Percentiles rank a stretch among this genome's conserved stretches.
Evolutionary conservation across 2,797 vertebrate genomes (phyloP).

Genomic region (Tokudaia muenninki): DNA sequence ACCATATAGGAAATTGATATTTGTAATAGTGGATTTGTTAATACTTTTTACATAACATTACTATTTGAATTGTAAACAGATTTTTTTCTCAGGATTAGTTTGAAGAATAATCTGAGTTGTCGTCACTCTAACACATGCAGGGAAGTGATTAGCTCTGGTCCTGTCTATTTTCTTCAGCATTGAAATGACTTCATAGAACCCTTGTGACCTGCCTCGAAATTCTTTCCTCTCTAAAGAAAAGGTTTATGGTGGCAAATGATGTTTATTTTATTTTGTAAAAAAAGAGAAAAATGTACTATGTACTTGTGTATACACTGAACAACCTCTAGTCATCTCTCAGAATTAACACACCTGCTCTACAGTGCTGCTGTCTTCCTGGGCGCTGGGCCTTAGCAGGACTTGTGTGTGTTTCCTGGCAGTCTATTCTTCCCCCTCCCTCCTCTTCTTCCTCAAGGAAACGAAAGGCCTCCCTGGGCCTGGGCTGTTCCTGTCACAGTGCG

Average conservation of each 20-base stretch:
- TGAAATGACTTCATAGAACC: slow-evolving; percentile 85
- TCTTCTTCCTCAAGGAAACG: slow-evolving; percentile 30
- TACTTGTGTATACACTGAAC: slow-evolving; percentile 87
- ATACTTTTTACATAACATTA: slow-evolving; percentile 93
- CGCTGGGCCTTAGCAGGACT: slow-evolving; percentile 82
- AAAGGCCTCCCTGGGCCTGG: slow-evolving; percentile 57
- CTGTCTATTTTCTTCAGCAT: slow-evolving; percentile 85
- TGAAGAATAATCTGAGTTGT: slow-evolving; percentile 89
- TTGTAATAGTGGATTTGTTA: slow-evolving; percentile 93
- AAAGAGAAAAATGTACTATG: slow-evolving; percentile 82
- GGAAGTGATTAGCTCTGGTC: slow-evolving; percentile 84
- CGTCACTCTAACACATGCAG: slow-evolving; percentile 88
- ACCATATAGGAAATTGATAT: slow-evolving; percentile 90
- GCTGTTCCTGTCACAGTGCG: slow-evolving; percentile 30
- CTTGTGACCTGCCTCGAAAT: slow-evolving; percentile 84
- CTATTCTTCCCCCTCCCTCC: not conserved
- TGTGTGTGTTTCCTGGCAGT: slow-evolving; percentile 79
- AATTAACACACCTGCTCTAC: slow-evolving; percentile 83
- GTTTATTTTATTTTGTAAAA: slow-evolving; percentile 87
- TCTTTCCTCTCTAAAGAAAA: slow-evolving; percentile 85
- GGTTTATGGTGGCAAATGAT: slow-evolving; percentile 86
- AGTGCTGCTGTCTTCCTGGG: slow-evolving; percentile 85
- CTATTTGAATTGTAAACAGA: slow-evolving; percentile 91
- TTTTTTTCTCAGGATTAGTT: slow-evolving; percentile 90
- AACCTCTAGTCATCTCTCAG: slow-evolving; percentile 82